These are phyloP conservation scores for Caiman crocodilus DNA, from an alignment of 2,797 vertebrate species.

Conservation along the genomic window DNA sequence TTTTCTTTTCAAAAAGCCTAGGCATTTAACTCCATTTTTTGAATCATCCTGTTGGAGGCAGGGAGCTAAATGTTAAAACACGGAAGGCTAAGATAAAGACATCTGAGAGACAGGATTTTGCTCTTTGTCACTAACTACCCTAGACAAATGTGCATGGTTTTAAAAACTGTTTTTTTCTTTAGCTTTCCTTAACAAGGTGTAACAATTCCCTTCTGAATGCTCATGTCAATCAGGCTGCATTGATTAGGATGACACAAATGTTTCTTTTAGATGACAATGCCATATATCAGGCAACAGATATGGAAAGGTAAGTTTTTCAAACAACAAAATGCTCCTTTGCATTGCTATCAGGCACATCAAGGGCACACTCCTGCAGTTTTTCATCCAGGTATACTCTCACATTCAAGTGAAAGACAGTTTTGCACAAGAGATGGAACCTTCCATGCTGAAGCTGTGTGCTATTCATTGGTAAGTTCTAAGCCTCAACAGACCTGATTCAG, in stretches of 20 bases:
- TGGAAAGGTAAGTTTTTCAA: not conserved
- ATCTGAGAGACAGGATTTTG: too few relatives aligned
- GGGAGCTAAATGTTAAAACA: too few relatives aligned
- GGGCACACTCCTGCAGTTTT: not conserved
- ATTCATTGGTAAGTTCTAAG: not conserved
- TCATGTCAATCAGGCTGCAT: not conserved
- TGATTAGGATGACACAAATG: not conserved
- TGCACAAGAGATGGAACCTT: not conserved
- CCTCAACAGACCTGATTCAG: not conserved
- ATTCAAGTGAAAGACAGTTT: not conserved
- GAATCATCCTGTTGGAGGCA: too few relatives aligned
- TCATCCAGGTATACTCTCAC: not conserved
- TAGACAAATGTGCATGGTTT: not conserved
- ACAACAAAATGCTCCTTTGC: not conserved
- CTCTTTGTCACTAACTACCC: not conserved
- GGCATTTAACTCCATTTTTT: too few relatives aligned
- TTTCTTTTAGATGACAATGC: not conserved
- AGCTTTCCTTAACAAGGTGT: not conserved
- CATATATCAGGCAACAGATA: not conserved
- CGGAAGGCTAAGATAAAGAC: too few relatives aligned
- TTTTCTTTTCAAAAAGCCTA: too few relatives aligned
- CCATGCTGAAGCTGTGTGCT: not conserved
- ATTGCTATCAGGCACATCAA: not conserved
- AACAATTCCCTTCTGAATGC: not conserved
- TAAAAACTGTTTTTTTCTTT: not conserved